phyloP scores from a whole-genome alignment of 2,797 vertebrate genomes.

The Pagetopsis macropterus region DNA sequence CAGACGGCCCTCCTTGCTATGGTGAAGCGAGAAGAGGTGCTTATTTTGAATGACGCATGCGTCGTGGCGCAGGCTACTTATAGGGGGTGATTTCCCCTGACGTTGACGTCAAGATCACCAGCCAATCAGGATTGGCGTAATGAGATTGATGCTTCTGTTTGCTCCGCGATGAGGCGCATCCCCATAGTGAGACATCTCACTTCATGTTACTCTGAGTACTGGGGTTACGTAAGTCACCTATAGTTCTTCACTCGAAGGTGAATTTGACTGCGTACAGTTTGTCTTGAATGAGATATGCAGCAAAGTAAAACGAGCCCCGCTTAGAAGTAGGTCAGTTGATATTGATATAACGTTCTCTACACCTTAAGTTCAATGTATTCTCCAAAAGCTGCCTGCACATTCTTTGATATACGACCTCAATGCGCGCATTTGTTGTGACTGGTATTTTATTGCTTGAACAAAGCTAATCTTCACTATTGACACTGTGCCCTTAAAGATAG shows the following conservation, averaged over 20 bases:
- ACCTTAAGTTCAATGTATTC: slow-evolving; percentile 35
- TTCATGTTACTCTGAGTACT: no score
- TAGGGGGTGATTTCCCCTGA: no score
- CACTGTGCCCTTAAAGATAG: slow-evolving; percentile 7
- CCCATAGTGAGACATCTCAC: no score
- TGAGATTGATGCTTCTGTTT: no score
- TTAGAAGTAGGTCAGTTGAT: slow-evolving; percentile 56
- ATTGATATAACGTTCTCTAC: slow-evolving; percentile 27
- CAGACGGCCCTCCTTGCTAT: no score
- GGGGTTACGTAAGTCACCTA: no score
- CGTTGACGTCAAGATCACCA: no score
- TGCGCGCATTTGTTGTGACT: neutral
- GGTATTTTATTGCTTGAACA: slow-evolving; percentile 17
- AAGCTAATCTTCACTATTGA: slow-evolving; percentile 37
- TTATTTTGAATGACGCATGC: no score
- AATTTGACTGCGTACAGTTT: neutral
- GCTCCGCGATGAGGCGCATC: no score
- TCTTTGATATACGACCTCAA: neutral
- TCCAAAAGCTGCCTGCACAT: slow-evolving; percentile 8
- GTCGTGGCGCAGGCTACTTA: no score
- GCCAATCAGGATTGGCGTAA: no score
- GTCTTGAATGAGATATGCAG: slow-evolving; percentile 17
- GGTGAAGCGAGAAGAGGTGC: no score
- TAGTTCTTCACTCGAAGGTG: neutral
- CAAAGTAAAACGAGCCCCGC: neutral